These are phyloP conservation scores for Chionis minor DNA, from an alignment of 2,113 vertebrate genomes.

Conservation along the genomic window DNA sequence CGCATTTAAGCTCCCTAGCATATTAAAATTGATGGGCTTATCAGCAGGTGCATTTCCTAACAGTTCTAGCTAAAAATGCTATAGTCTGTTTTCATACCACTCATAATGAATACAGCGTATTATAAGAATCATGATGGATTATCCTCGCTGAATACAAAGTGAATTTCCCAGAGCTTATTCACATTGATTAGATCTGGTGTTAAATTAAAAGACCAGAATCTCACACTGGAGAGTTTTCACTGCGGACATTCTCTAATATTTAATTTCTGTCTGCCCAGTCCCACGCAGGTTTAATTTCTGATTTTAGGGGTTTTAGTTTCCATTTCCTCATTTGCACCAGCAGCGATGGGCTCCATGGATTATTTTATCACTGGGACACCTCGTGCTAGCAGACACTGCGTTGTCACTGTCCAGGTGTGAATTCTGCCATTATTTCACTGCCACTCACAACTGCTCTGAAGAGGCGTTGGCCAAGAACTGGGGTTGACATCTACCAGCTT, in stretches of 20 bases:
- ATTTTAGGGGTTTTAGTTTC: background rate
- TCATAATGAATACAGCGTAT: background rate
- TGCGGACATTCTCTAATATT: background rate
- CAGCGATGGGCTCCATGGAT: accelerated
- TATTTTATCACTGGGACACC: background rate
- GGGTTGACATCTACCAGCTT: background rate
- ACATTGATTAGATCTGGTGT: background rate
- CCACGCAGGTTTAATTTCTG: background rate
- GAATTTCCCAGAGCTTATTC: background rate
- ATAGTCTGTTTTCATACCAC: background rate
- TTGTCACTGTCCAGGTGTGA: background rate
- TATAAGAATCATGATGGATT: background rate
- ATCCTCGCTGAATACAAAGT: background rate
- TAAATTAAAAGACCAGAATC: background rate
- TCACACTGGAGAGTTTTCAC: background rate
- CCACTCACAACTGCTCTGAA: background rate
- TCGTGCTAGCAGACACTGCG: accelerated
- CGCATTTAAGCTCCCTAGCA: background rate
- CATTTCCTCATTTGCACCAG: background rate
- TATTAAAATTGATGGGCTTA: background rate
- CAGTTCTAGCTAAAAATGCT: background rate
- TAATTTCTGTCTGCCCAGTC: background rate
- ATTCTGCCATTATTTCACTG: background rate
- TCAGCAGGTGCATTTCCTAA: constrained; percentile 1
- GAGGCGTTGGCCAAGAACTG: background rate